Evolutionary conservation across 1,140 invertebrate species (phyloP).

Genomic region (Panulirus ornatus): DNA sequence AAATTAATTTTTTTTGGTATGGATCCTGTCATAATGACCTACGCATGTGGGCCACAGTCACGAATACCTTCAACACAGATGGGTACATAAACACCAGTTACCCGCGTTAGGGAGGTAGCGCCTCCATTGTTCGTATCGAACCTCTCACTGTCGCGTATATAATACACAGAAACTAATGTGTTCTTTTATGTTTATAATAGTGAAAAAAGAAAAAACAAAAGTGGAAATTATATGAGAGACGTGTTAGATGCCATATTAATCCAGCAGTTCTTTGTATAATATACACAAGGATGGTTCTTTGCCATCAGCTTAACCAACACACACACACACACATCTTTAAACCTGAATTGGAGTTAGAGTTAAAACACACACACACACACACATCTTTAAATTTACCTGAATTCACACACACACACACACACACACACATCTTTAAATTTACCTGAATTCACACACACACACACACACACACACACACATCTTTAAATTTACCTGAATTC

Average conservation of each 20-base stretch:
- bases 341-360: too few species aligned
- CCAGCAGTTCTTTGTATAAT: not conserved
- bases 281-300: not conserved
- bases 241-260: not conserved
- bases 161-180: too few species aligned
- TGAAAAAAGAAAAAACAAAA: not conserved
- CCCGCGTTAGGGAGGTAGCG: not conserved
- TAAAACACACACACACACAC: conserved; percentile 21
- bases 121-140: not conserved
- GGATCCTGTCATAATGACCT: not conserved
- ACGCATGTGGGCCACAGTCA: not conserved
- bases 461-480: conserved; percentile 19
- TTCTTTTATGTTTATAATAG: not conserved
- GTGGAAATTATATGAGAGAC: not conserved
- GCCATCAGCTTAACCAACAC: not conserved
- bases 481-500: not conserved
- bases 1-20: not conserved
- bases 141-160: not conserved
- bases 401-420: conserved; percentile 18
- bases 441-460: not conserved
- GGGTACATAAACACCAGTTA: not conserved
- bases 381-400: not conserved
- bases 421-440: not conserved
- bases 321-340: too few species aligned
- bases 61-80: not conserved